phyloP scores from a whole-genome alignment of 2,888 invertebrate species.

The Gymnosoma rotundatum region DNA sequence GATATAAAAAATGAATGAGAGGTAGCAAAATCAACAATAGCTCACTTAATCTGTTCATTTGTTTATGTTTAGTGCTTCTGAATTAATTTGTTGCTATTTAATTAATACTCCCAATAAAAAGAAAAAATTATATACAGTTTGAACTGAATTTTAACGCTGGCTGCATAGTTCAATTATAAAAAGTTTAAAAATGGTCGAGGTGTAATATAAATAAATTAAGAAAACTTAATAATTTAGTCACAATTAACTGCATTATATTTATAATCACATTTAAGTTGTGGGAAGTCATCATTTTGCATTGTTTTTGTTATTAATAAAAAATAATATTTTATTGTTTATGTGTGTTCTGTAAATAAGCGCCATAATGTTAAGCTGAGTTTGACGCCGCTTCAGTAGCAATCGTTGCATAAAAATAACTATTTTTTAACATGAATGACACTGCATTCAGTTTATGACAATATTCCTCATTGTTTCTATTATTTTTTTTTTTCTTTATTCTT shows the following conservation, averaged over 20 bases:
- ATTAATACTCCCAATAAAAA: too few relatives aligned
- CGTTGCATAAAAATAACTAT: constrained; percentile 20
- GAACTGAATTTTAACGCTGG: too few relatives aligned
- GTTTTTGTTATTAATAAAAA: constrained; percentile 12
- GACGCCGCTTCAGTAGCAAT: constrained; percentile 25
- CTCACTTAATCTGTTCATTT: too few relatives aligned
- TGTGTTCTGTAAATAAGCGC: constrained; percentile 32
- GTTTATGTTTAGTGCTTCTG: too few relatives aligned
- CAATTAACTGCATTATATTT: constrained; percentile 37
- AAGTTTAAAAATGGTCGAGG: constrained; percentile 2
- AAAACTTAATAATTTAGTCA: constrained; percentile 40
- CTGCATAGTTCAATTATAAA: not conserved
- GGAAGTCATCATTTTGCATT: constrained; percentile 12
- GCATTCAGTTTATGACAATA: constrained; percentile 23
- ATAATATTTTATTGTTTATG: constrained; percentile 11
- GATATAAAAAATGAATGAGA: too few relatives aligned
- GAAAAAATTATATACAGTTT: too few relatives aligned
- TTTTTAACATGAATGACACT: constrained; percentile 19
- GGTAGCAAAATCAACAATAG: too few relatives aligned
- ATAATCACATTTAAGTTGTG: constrained; percentile 11
- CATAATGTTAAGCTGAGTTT: constrained; percentile 18
- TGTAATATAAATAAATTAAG: constrained; percentile 1
- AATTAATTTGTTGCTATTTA: too few relatives aligned
- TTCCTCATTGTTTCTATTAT: constrained; percentile 27
- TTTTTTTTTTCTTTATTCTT: not conserved